Evolutionary conservation across 2,888 invertebrate species (phyloP), one percentile per base, ranked within the genome.

Genomic region (Hydroisotoma schaefferi): DNA sequence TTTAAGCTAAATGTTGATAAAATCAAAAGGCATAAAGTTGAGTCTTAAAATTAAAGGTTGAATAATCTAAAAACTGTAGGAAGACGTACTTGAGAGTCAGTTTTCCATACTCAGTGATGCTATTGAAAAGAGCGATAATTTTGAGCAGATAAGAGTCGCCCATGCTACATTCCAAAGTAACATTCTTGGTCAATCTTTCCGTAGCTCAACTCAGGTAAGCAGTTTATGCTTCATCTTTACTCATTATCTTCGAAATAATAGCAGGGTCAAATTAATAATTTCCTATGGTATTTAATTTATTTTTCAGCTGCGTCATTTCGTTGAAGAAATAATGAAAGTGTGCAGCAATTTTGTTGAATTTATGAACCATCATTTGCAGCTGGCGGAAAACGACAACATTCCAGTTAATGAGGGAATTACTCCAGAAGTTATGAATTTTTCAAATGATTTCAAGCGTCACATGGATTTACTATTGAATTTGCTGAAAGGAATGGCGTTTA

Each of bases 11-110:
- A 8, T 20, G 6, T 15, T 46, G 18, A 27, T 49, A 20, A 12
- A 6, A 47, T 37, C 26, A n/a, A n/a, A n/a, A n/a, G n/a, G n/a
- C n/a, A n/a, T n/a, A n/a, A n/a, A n/a, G n/a, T n/a, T n/a, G n/a
- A n/a, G n/a, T n/a, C n/a, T n/a, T n/a, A n/a, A n/a, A n/a, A n/a
- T n/a, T n/a, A n/a, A n/a, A n/a, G n/a, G n/a, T n/a, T n/a, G n/a
- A n/a, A n/a, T n/a, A n/a, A n/a, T n/a, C n/a, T n/a, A n/a, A 18
- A 28, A 26, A 23, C 18, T 37, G 6, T 27, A 53, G 64, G 72
- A 71, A 46, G 72, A 72, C 55, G 72, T 72, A 1, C 43, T 72
- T 18, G 72, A 70, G 56, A 69, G 57, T 55, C 70, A 72, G 46
- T 72, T 64, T 48, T 28, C 28, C 0, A 68, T 68, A 38, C 55